Base-by-base conservation (phyloP, 2,113 vertebrate species). In the Clupea harengus region DNA sequence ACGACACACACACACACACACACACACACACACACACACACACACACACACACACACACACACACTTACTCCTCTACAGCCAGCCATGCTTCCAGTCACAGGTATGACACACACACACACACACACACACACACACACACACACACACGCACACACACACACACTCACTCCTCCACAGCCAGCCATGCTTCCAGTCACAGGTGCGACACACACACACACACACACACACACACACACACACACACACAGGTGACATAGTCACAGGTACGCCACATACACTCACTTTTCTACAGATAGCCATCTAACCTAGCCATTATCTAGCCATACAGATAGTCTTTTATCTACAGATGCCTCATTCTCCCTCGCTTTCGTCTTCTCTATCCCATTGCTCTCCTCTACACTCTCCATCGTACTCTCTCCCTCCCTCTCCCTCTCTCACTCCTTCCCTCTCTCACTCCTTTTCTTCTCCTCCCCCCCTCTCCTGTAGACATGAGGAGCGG, bases 1-100 rank as follows among this genome's bases (percentile, higher is more conserved):
- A 92, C 39, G 2, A 28, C 67, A 39, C 28, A 75, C 72, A 78
- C 32, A 78, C 72, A 39, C 32, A 78, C 28, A 72, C 64, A 67
- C 60, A 67, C 60, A 28, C 8, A 47, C 45, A 46, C 84, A 45
- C 84, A 60, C 45, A 80, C 45, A n/a, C 45, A 47, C 39, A 46
- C 45, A 84, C 22, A 45, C 46, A 81, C 92, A 99, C 97, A 92
- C 96, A 96, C 89, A 97, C 97, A 92, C 67, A 96, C 95, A 0
- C 99, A 97, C 54, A 97, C 98, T 91, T 97, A 97, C 93, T 98
- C 97, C 32, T 98, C 97, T 92, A 98, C 98, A 86, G 97, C 96
- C 93, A 97, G 97, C 44, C 97, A 97, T 87, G 97, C 97, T 0
- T 99, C 98, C 94, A 98, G 98, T 93, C 96, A 96, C 92, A 96